These are phyloP conservation scores for Drosophila equinoxialis DNA, from an alignment of 1,140 invertebrate genomes.

Conservation along the genomic window DNA sequence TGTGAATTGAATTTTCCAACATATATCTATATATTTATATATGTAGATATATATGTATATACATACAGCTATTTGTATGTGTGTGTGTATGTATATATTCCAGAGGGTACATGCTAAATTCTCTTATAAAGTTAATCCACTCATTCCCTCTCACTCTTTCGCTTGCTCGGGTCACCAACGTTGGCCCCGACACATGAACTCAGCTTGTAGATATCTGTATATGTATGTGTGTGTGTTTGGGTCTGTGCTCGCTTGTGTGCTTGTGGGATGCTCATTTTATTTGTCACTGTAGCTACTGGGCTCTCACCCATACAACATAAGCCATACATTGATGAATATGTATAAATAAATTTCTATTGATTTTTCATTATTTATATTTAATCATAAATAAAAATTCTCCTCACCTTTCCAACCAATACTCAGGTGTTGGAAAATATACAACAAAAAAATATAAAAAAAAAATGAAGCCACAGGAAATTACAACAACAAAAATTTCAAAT, in stretches of 20 bases:
- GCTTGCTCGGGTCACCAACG: constrained; percentile 34
- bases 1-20: constrained; percentile 6
- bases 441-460: constrained; percentile 18
- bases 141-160: constrained; percentile 20
- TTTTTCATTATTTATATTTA: constrained; percentile 65
- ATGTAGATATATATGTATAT: not conserved
- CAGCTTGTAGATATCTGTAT: constrained; percentile 6
- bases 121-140: constrained; percentile 51
- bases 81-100: constrained; percentile 7
- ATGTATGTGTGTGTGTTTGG: constrained; percentile 30
- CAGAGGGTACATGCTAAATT: constrained; percentile 53
- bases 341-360: constrained; percentile 65
- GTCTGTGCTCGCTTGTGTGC: constrained; percentile 5
- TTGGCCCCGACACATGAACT: constrained; percentile 52
- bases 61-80: not conserved
- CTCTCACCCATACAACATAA: constrained; percentile 33
- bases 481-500: not conserved
- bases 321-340: constrained; percentile 55
- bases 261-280: constrained; percentile 50
- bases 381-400: constrained; percentile 53
- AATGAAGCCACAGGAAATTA: constrained; percentile 1
- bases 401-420: constrained; percentile 9
- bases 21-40: not conserved
- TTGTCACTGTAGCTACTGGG: constrained; percentile 17
- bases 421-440: constrained; percentile 21